Conservation (phyloP, 2,113 vertebrate genomes). For the Sakesphorus luctuosus region DNA sequence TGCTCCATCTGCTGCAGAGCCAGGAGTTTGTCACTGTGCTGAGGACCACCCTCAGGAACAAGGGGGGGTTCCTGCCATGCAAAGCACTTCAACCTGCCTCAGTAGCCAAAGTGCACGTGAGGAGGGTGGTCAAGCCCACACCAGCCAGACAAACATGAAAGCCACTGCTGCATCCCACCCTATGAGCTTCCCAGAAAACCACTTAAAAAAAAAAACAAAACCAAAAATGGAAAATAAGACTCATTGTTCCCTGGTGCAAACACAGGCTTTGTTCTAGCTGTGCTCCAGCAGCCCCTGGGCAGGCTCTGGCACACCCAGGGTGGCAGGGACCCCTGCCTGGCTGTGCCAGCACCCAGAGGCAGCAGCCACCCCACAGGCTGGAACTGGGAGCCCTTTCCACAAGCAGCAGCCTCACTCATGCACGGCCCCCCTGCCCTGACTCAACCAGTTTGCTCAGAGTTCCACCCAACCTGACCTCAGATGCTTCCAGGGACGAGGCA, state of each 20-base stretch:
- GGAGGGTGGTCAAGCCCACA: not conserved
- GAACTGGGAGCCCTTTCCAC: not conserved
- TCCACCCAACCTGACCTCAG: not conserved
- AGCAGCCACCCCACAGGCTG: not conserved
- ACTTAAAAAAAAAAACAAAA: not conserved
- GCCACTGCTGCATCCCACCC: fast-evolving
- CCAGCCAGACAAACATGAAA: not conserved
- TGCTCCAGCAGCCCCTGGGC: not conserved
- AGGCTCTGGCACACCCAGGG: not conserved
- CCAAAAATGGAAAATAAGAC: not conserved
- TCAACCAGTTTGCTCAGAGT: not conserved
- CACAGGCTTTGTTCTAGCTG: not conserved
- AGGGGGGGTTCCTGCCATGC: not conserved
- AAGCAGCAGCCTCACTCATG: fast-evolving
- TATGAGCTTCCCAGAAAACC: not conserved
- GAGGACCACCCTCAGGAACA: not conserved
- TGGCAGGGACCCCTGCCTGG: not conserved
- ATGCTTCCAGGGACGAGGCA: not conserved
- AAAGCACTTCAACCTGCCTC: not conserved
- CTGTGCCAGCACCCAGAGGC: not conserved
- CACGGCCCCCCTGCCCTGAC: not conserved
- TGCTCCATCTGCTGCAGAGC: not conserved
- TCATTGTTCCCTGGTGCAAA: not conserved
- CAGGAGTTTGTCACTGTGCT: not conserved
- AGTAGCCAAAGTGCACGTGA: fast-evolving